A percentile compares a stretch with the other conserved stretches of the same genome.
Conservation (phyloP, 2,888 invertebrate genomes). For the Griposia aprilina region DNA sequence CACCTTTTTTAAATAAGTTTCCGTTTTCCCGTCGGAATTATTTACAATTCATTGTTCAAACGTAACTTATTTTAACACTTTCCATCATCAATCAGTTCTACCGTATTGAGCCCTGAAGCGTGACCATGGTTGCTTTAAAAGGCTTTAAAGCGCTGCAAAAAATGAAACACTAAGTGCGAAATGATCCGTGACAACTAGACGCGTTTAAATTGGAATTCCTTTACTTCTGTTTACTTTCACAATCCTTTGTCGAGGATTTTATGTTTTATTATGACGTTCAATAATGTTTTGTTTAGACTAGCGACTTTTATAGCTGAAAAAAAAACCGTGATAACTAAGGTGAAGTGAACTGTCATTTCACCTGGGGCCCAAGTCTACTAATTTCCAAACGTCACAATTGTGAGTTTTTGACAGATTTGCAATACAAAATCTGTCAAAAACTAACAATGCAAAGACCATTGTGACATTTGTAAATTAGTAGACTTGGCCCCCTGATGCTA, state of each 20-base stretch:
- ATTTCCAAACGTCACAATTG: too few species aligned
- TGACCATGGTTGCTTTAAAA: constrained; percentile 49
- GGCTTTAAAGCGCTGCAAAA: constrained; percentile 55
- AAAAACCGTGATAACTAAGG: background rate
- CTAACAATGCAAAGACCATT: too few species aligned
- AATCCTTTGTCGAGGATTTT: constrained; percentile 20
- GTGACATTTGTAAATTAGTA: too few species aligned
- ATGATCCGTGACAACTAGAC: constrained; percentile 48
- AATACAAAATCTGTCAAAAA: too few species aligned
- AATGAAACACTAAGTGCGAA: constrained; percentile 49
- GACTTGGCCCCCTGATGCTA: too few species aligned
- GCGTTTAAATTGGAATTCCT: constrained; percentile 52
- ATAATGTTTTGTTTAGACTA: background rate
- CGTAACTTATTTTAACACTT: constrained; percentile 40
- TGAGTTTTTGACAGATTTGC: too few species aligned
- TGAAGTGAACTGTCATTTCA: background rate
- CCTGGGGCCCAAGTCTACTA: too few species aligned
- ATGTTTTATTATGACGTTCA: constrained; percentile 10
- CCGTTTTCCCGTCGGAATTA: constrained; percentile 8
- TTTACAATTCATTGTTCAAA: constrained; percentile 35
- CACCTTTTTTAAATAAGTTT: constrained; percentile 10
- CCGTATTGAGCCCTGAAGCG: constrained; percentile 50
- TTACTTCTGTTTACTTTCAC: constrained; percentile 7
- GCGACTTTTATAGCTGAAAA: background rate
- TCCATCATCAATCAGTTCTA: constrained; percentile 41